A percentile compares a stretch with the other conserved stretches of the same genome.
Conservation (phyloP, 2,113 vertebrate species). For the Probosciger aterrimus region DNA sequence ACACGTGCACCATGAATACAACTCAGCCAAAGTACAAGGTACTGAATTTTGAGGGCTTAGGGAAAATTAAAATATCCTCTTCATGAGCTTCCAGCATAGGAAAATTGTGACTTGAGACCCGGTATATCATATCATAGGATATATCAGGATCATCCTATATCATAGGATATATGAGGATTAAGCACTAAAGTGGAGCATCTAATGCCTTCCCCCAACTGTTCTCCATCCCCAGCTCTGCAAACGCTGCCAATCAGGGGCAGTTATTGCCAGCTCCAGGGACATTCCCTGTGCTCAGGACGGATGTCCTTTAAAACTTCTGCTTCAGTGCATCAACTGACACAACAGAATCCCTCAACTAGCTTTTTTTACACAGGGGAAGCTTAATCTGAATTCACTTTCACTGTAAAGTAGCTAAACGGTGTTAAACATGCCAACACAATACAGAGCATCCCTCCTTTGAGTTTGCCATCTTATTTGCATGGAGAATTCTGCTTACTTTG, state of each 20-base stretch:
- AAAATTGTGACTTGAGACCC: background rate
- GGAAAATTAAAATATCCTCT: background rate
- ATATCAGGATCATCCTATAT: too few relatives aligned
- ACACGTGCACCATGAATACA: accelerated
- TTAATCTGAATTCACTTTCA: background rate
- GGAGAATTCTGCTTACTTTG: background rate
- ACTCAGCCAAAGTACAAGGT: background rate
- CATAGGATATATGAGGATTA: background rate
- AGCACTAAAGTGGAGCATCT: background rate
- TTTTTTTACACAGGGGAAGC: background rate
- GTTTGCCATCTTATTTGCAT: background rate
- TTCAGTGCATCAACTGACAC: background rate
- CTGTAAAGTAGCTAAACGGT: background rate
- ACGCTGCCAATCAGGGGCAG: background rate
- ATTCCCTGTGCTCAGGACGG: background rate
- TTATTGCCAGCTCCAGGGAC: background rate
- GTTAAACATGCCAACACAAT: background rate
- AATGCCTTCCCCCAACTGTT: background rate
- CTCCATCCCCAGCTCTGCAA: background rate
- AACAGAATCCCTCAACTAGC: background rate
- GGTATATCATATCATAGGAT: background rate
- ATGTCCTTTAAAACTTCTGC: background rate
- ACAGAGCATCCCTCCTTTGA: background rate
- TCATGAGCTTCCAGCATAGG: background rate
- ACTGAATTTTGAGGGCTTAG: background rate